Conservation (phyloP, 2,113 vertebrate species). For the Eubucco bourcierii region DNA sequence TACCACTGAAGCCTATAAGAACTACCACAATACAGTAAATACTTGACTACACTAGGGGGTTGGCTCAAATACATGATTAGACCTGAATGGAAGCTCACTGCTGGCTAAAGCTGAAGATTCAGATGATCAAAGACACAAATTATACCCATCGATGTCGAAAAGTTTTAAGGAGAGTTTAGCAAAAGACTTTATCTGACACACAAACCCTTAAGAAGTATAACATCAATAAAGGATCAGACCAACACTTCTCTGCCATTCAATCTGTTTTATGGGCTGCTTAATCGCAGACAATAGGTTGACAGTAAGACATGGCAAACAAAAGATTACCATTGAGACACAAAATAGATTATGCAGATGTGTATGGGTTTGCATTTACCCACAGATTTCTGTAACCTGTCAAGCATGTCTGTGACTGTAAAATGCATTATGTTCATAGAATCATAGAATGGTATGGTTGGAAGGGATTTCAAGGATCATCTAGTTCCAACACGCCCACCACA, state of each 20-base stretch:
- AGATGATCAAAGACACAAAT: not conserved
- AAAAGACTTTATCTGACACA: not conserved
- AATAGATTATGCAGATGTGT: not conserved
- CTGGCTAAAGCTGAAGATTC: not conserved
- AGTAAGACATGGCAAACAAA: not conserved
- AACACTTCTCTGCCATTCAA: not conserved
- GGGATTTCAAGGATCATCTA: too few species aligned
- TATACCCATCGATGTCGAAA: not conserved
- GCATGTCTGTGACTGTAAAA: not conserved
- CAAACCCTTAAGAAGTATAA: not conserved
- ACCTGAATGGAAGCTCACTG: not conserved
- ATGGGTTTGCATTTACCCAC: not conserved
- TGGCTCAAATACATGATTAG: not conserved
- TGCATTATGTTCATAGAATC: not conserved
- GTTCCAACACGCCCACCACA: too few species aligned
- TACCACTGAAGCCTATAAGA: not conserved
- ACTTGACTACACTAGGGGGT: not conserved
- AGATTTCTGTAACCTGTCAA: not conserved
- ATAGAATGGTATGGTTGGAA: too few species aligned
- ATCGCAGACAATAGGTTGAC: slow-evolving; percentile 4
- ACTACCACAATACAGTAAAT: not conserved
- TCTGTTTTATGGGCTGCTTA: not conserved
- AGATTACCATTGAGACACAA: not conserved
- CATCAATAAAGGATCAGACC: not conserved
- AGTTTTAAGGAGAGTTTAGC: not conserved